These are phyloP conservation scores for Bilobella aurantiaca DNA, from an alignment of 1,140 invertebrate genomes.

Conservation along the genomic window DNA sequence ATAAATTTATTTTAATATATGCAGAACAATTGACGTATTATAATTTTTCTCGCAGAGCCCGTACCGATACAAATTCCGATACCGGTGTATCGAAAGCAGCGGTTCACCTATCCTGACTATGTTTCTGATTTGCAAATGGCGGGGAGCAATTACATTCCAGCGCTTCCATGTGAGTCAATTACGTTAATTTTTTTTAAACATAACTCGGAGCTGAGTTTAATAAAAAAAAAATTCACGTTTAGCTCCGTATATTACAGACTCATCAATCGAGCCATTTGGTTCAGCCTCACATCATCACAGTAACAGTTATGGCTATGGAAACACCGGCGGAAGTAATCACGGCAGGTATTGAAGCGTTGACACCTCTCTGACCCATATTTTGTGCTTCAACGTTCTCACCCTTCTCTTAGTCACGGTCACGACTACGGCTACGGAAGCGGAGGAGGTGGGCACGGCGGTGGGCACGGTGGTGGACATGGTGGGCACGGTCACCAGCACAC, in stretches of 20 bases:
- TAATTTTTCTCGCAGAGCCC: too few species aligned
- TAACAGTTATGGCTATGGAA: not conserved
- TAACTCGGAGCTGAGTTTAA: not conserved
- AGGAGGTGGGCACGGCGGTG: not conserved
- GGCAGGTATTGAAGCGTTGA: not conserved
- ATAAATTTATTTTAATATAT: too few species aligned
- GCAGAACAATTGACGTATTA: too few species aligned
- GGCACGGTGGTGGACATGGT: not conserved
- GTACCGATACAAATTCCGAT: not conserved
- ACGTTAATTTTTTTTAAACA: too few species aligned
- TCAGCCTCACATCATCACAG: not conserved
- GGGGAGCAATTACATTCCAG: not conserved
- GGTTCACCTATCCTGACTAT: not conserved
- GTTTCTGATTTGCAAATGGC: not conserved
- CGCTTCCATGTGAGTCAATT: not conserved
- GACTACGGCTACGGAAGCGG: not conserved
- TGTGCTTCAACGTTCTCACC: not conserved
- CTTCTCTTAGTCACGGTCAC: not conserved
- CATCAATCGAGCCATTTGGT: not conserved
- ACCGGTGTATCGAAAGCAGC: not conserved
- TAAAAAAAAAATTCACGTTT: not conserved
- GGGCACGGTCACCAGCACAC: conserved; percentile 2
- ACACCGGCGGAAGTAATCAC: not conserved
- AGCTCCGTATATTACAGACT: not conserved
- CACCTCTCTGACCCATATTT: not conserved